Base-by-base conservation (phyloP, 30 jellyfish, hydroid and myxozoan genomes). In the Pelagia noctiluca region DNA sequence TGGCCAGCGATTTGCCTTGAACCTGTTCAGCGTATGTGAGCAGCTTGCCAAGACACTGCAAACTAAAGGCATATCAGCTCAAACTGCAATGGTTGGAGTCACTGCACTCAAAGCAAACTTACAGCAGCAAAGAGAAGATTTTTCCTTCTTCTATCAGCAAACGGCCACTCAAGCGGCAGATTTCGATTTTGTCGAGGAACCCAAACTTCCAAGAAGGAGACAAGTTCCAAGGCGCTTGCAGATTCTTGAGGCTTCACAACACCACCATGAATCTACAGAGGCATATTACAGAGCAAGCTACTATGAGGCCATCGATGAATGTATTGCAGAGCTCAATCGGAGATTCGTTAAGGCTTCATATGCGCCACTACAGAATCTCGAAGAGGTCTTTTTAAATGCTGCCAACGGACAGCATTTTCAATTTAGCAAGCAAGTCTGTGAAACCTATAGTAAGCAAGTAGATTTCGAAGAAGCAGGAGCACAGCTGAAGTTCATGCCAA, bases 91-190 rank as follows among this genome's bases (percentile, higher is more conserved):
- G 78, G 21, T 28, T 3, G 78, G 78, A 4, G 78, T 65, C 65
- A 34, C 23, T 28, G 66, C 78, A 10, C 78, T 65, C 53, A 70
- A 42, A 70, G 68, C 18, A 35, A 70, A 42, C 47, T n/a, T 70
- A 29, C 82, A 70, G 73, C 82, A 70, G 47, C 82, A 70, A 70
- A 32, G 82, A 42, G 73, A 70, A 12, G 68, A 70, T 70, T 70
- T 70, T 35, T 21, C 33, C 35, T 13, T 35, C 35, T 36, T 70
- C 35, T 70, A 70, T 23, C 32, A 70, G 78, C 61, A 65, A 34
- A 22, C 78, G 11, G 10, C 7, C 23, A 26, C 61, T 5, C 25
- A 65, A 65, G 78, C 78, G 3, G 31, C 11, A 8, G 61, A 34
- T 5, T 4, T 8, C 24, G 78, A 28, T 26, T 65, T 70, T 70